Evolutionary conservation across 1,140 invertebrate species (phyloP).

Genomic region (Thrips palmi): DNA sequence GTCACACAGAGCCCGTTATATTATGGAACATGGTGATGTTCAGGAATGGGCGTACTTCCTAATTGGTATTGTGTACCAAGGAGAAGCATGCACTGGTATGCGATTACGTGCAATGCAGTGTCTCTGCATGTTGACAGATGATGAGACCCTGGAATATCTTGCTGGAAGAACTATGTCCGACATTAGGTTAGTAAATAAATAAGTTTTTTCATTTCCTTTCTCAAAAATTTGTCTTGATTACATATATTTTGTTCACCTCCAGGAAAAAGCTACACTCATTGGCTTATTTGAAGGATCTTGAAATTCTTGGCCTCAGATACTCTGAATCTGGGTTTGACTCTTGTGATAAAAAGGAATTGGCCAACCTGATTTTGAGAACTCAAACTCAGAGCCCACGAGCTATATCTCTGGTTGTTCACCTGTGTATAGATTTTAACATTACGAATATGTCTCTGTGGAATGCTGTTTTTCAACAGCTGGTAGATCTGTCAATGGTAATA

Average conservation of each 20-base stretch:
- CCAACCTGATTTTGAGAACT: too few relatives aligned
- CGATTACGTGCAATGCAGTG: conserved; percentile 23
- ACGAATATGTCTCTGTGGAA: too few relatives aligned
- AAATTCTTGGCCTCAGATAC: conserved; percentile 24
- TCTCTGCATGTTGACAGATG: conserved; percentile 19
- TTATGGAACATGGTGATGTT: conserved; percentile 19
- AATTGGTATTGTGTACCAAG: conserved; percentile 21
- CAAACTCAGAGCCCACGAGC: too few relatives aligned
- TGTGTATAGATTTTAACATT: too few relatives aligned
- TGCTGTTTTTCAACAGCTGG: too few relatives aligned
- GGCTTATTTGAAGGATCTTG: conserved; percentile 23
- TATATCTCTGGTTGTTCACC: too few relatives aligned
- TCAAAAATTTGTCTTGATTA: conserved; percentile 1
- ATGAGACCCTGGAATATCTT: conserved; percentile 18
- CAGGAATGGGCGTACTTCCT: conserved; percentile 18
- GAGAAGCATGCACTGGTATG: conserved; percentile 15
- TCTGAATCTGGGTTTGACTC: conserved; percentile 20
- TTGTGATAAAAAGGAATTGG: conserved; percentile 21
- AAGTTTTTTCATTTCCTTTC: conserved; percentile 3
- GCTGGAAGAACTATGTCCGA: conserved; percentile 16
- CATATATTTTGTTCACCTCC: conserved; percentile 10
- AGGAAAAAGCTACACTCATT: conserved; percentile 22
- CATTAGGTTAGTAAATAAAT: conserved; percentile 9
- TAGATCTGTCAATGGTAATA: too few relatives aligned
- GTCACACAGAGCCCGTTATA: conserved; percentile 26